Conservation (phyloP, 1,140 invertebrate species). For the Coelopa frigida region DNA sequence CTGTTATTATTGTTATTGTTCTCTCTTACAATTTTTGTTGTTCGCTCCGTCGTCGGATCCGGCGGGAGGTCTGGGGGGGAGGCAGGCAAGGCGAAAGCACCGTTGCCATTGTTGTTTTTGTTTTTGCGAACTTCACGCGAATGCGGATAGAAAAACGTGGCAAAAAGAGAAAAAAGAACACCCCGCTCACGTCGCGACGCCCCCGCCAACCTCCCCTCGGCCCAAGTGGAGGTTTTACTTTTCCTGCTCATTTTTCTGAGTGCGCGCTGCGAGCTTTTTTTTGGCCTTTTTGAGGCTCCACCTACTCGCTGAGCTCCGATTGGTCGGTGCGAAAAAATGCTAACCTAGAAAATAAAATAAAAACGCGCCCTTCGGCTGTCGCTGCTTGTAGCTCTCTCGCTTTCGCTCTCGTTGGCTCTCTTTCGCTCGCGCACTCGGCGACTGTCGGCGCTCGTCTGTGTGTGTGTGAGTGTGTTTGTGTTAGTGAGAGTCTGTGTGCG, state of each 20-base stretch:
- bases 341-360: constrained; percentile 14
- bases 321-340: constrained; percentile 17
- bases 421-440: neutral
- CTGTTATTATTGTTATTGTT: neutral
- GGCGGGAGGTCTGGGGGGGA: neutral
- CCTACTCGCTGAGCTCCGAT: constrained; percentile 40
- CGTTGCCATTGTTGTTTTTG: neutral
- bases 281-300: constrained; percentile 44
- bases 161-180: constrained; percentile 28
- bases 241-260: constrained; percentile 20
- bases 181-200: too few species aligned
- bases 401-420: neutral
- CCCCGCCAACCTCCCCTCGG: too few species aligned
- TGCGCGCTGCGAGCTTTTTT: constrained; percentile 19
- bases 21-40: constrained; percentile 1
- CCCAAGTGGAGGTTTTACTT: constrained; percentile 4
- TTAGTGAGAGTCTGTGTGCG: neutral
- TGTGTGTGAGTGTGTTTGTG: neutral
- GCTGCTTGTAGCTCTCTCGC: neutral
- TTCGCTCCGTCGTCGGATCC: neutral
- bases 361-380: neutral
- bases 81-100: neutral
- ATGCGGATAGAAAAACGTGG: constrained; percentile 38
- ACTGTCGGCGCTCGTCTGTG: neutral
- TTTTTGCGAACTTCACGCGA: neutral